Percentiles rank a stretch among this genome's conserved stretches.
These are phyloP conservation scores for Drosophila obscura DNA, from an alignment of 1,140 invertebrate species.

Conservation along the genomic window DNA sequence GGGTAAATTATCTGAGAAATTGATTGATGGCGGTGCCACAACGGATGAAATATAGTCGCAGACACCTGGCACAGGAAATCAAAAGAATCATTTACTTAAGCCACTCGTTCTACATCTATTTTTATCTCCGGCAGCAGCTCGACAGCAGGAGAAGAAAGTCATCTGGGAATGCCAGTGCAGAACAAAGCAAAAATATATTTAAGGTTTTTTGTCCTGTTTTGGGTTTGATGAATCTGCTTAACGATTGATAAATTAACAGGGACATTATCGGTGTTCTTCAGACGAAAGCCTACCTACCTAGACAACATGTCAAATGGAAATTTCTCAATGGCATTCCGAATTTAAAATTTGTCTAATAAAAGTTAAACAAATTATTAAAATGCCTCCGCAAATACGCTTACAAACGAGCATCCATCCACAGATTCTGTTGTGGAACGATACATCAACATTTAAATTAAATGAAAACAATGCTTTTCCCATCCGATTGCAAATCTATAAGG, in stretches of 20 bases:
- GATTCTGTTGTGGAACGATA: constrained; percentile 34
- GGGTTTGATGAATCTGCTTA: too few relatives aligned
- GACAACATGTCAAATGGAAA: too few relatives aligned
- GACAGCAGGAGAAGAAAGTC: background rate
- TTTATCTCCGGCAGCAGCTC: too few relatives aligned
- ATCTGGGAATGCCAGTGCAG: too few relatives aligned
- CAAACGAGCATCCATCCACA: constrained; percentile 23
- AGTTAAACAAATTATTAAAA: background rate
- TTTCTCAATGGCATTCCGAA: too few relatives aligned
- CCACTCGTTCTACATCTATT: background rate
- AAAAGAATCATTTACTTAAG: constrained; percentile 52
- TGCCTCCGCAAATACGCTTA: constrained; percentile 9
- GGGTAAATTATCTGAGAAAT: constrained; percentile 64
- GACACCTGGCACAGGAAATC: constrained; percentile 56
- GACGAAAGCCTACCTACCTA: too few relatives aligned
- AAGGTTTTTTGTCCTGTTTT: too few relatives aligned
- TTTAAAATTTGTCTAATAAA: too few relatives aligned
- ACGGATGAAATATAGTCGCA: constrained; percentile 20
- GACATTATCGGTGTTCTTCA: too few relatives aligned
- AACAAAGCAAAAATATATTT: too few relatives aligned
- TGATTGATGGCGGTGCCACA: constrained; percentile 66
- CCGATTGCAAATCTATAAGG: constrained; percentile 55
- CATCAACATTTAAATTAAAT: constrained; percentile 75
- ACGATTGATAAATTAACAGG: too few relatives aligned
- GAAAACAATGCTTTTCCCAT: constrained; percentile 74